These are phyloP conservation scores for Scelioninae gen. 1 DNA, from an alignment of 2,888 invertebrate species.

Conservation along the genomic window DNA sequence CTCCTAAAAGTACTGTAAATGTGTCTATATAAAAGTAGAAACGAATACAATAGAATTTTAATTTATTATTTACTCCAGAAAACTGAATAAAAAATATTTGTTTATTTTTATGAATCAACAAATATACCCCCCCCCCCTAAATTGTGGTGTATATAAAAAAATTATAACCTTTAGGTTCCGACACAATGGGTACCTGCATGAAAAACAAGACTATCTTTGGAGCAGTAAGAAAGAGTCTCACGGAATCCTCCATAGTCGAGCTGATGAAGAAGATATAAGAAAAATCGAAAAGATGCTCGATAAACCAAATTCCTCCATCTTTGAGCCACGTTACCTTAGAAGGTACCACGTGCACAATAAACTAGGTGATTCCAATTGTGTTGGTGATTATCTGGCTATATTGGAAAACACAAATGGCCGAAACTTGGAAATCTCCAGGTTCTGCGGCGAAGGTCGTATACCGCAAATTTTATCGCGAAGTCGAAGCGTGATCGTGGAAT, in stretches of 20 bases:
- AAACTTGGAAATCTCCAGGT: slow-evolving; percentile 77
- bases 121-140: too few relatives aligned
- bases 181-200: slow-evolving; percentile 53
- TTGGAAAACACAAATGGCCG: slow-evolving; percentile 77
- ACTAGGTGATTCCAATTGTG: slow-evolving; percentile 72
- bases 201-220: slow-evolving; percentile 45
- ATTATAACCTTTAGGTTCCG: slow-evolving; percentile 46
- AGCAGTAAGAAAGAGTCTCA: slow-evolving; percentile 23
- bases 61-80: too few relatives aligned
- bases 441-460: slow-evolving; percentile 78
- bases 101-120: too few relatives aligned
- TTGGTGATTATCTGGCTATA: slow-evolving; percentile 78
- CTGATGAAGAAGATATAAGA: slow-evolving; percentile 22
- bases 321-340: slow-evolving; percentile 65
- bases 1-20: too few relatives aligned
- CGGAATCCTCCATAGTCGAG: slow-evolving; percentile 3
- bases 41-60: too few relatives aligned
- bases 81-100: too few relatives aligned
- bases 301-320: slow-evolving; percentile 48
- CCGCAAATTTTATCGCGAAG: slow-evolving; percentile 78
- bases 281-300: slow-evolving; percentile 33
- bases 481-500: slow-evolving; percentile 77
- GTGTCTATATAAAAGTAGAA: too few relatives aligned
- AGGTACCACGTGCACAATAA: slow-evolving; percentile 70
- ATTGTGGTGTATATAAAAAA: too few relatives aligned